These are phyloP conservation scores for Cossypha niveicapilla DNA, from an alignment of 2,797 vertebrate species.

Conservation along the genomic window DNA sequence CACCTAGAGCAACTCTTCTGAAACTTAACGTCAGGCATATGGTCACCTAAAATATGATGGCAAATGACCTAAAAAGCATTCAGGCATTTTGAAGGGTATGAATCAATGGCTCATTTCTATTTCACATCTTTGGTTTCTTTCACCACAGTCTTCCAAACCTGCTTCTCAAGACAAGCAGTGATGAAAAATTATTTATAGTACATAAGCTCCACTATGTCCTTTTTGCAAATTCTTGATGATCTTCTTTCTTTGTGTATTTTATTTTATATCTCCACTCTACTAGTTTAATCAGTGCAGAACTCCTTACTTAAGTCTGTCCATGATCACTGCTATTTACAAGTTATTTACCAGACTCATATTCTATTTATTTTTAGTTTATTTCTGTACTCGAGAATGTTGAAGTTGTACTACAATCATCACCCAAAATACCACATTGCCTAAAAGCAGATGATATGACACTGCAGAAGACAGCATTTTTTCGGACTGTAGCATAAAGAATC, in stretches of 20 bases:
- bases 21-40: not conserved
- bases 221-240: not conserved
- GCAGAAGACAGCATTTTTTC: not conserved
- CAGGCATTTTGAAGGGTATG: not conserved
- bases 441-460: not conserved
- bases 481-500: not conserved
- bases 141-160: not conserved
- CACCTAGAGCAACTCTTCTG: not conserved
- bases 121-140: not conserved
- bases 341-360: not conserved
- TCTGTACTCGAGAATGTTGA: not conserved
- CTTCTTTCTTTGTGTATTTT: not conserved
- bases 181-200: not conserved
- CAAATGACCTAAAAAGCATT: not conserved
- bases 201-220: rapidly evolving
- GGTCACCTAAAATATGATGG: not conserved
- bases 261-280: not conserved
- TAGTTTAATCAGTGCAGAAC: not conserved
- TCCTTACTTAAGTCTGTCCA: not conserved
- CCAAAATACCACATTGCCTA: not conserved
- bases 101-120: not conserved
- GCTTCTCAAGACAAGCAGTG: not conserved
- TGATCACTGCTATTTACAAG: not conserved
- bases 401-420: not conserved
- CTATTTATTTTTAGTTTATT: not conserved